Percentiles rank a stretch among this genome's conserved stretches.
Conservation (phyloP, 2,888 invertebrate species). For the Andrena marginata region DNA sequence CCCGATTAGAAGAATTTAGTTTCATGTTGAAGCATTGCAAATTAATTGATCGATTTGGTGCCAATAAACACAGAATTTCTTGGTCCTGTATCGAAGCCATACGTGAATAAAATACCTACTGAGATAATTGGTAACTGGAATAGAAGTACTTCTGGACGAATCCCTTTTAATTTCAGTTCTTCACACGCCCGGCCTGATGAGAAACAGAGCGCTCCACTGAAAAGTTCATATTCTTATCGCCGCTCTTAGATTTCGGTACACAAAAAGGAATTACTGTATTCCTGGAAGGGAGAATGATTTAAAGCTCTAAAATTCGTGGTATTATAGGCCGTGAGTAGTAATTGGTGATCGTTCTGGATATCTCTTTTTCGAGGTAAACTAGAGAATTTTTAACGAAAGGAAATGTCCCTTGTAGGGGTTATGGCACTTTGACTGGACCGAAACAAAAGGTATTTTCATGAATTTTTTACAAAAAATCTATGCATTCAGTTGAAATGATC, state of each 20-base stretch:
- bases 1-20: background rate
- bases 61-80: slow-evolving; percentile 16
- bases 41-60: background rate
- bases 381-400: background rate
- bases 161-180: slow-evolving; percentile 13
- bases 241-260: slow-evolving; percentile 21
- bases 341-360: too few species aligned
- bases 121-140: slow-evolving; percentile 17
- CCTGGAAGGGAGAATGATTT: slow-evolving; percentile 42
- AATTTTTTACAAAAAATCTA: too few species aligned
- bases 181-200: slow-evolving; percentile 12
- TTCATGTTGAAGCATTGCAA: slow-evolving; percentile 9
- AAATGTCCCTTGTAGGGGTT: too few species aligned
- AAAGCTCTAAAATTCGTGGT: slow-evolving; percentile 3
- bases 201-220: slow-evolving; percentile 49
- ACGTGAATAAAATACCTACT: background rate
- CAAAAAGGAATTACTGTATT: slow-evolving; percentile 24
- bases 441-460: too few species aligned
- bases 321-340: slow-evolving; percentile 5
- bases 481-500: too few species aligned
- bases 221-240: slow-evolving; percentile 25
- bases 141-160: slow-evolving; percentile 14
- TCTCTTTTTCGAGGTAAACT: slow-evolving; percentile 13
- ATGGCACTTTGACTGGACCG: too few species aligned
- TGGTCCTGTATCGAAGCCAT: background rate